phyloP scores from a whole-genome alignment of 2,797 vertebrate species.

The Pachyuromys duprasi region DNA sequence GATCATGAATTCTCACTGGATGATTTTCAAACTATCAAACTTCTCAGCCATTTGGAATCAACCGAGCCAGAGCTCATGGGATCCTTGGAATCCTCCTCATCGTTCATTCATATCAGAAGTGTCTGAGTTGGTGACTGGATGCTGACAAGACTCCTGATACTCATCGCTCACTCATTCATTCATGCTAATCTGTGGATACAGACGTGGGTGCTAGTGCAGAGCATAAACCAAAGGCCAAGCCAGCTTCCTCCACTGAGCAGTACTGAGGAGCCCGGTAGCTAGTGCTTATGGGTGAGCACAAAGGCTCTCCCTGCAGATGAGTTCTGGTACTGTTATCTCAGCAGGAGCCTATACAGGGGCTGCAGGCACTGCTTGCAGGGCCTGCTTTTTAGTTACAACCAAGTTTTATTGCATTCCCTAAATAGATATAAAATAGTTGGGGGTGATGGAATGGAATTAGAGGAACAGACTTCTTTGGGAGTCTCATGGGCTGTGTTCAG shows the following conservation, averaged over 20 bases:
- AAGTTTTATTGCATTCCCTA: constrained; percentile 61
- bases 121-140: not conserved
- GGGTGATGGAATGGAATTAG: constrained; percentile 35
- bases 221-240: not conserved
- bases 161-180: not conserved
- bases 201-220: not conserved
- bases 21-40: constrained; percentile 2
- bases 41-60: constrained; percentile 11
- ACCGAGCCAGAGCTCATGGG: constrained; percentile 27
- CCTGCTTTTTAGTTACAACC: constrained; percentile 65
- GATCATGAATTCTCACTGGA: not conserved
- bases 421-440: constrained; percentile 58
- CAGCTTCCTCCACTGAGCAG: constrained; percentile 34
- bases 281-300: no score
- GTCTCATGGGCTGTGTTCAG: not conserved
- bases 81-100: not conserved
- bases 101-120: not conserved
- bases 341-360: not conserved
- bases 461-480: constrained; percentile 21
- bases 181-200: not conserved
- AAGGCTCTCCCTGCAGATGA: not conserved
- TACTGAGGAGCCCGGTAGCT: not conserved
- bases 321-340: not conserved
- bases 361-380: not conserved
- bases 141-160: not conserved